Base-by-base conservation (phyloP, 2,888 invertebrate species). In the Polymixis flavicincta region DNA sequence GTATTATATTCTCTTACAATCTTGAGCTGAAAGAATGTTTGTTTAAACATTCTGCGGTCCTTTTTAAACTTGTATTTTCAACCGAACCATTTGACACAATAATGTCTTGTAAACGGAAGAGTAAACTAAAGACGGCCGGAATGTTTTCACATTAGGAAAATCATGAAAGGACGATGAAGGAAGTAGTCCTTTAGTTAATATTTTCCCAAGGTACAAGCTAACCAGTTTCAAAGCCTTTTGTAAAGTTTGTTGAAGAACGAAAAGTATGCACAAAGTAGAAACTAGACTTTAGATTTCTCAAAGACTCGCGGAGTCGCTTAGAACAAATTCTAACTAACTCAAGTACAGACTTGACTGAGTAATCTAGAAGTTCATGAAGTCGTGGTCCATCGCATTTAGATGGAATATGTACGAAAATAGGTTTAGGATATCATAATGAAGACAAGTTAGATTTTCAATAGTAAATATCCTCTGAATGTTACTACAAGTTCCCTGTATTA, bases 151-250 rank as follows among this genome's bases (percentile, higher is more conserved):
- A 13, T n/a, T 8, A 7, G 14, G 37, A 37, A 61, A 37, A 61
- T 37, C 42, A 11, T 42, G 42, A 42, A 42, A 11, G 42, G 42
- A 42, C 42, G 42, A n/a, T n/a, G n/a, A n/a, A n/a, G n/a, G n/a
- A n/a, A n/a, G n/a, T n/a, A n/a, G n/a, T n/a, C 8, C 14, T 52
- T 70, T 57, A 14, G 25, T 57, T 57, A 54, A 14, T 52, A 45
- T 52, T 59, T 69, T 22, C 57, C 28, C 28, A 54, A 13, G 45
- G 52, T 25, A 68, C 59, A 13, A 52, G 71, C 42, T 45, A 4
- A 71, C 50, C 11, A 71, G 71, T 64, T 64, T 32, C 79, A 65
- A 64, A 78, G 59, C 28, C 57, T 37, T 50, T 71, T 54, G 52
- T 54, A 28, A 64, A 71, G 63, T 71, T 48, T 52, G 2, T 37